Percentiles rank a stretch among this genome's conserved stretches.
Evolutionary conservation across 1,140 invertebrate species (phyloP).

Genomic region (Drosophila sp.): DNA sequence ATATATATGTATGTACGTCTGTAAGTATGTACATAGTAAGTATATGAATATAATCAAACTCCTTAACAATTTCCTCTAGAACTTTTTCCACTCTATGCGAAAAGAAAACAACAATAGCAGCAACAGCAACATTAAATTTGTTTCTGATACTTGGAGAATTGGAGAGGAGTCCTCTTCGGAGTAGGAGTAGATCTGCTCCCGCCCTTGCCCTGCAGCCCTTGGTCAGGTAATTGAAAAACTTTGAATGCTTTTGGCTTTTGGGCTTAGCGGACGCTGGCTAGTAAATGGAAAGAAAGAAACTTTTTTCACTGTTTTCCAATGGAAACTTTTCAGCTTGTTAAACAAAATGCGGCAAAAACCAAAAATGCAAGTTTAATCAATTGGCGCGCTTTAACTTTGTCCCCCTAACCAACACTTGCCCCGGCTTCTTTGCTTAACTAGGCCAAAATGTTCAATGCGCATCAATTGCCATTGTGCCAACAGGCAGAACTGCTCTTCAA

Average conservation of each 20-base stretch:
- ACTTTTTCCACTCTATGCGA: background rate
- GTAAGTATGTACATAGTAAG: background rate
- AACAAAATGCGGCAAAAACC: constrained; percentile 40
- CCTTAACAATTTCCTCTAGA: constrained; percentile 1
- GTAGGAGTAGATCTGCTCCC: background rate
- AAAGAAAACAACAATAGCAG: constrained; percentile 7
- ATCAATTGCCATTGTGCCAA: constrained; percentile 38
- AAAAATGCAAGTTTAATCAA: constrained; percentile 60
- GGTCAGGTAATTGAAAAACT: constrained; percentile 79
- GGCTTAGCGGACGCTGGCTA: constrained; percentile 35
- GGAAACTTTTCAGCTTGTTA: constrained; percentile 60
- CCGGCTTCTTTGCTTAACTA: constrained; percentile 22
- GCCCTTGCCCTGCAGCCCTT: constrained; percentile 8
- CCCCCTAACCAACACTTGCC: background rate
- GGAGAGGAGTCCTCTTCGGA: constrained; percentile 8
- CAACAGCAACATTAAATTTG: constrained; percentile 46
- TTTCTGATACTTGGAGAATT: constrained; percentile 39
- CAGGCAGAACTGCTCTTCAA: background rate
- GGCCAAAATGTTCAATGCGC: constrained; percentile 48
- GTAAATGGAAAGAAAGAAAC: constrained; percentile 26
- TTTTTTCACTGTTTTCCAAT: constrained; percentile 32
- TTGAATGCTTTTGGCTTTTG: constrained; percentile 51
- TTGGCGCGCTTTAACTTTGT: constrained; percentile 51
- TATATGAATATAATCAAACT: background rate
- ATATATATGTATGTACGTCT: background rate